Percentiles rank a stretch among this genome's conserved stretches.
Evolutionary conservation across 1,140 invertebrate species (phyloP).

Genomic region (Caenorhabditis latens): DNA sequence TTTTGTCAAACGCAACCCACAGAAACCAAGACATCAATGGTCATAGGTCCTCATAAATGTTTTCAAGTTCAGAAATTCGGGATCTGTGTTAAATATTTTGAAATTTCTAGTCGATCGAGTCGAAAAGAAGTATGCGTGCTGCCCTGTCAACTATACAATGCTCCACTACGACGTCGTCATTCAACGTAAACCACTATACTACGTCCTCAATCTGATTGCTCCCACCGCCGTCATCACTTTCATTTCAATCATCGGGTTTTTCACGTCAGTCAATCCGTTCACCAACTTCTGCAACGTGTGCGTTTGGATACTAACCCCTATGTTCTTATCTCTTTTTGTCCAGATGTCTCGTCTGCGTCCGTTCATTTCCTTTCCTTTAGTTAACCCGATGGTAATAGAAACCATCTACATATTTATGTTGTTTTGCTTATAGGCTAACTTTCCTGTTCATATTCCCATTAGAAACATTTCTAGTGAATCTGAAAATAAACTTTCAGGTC

Average conservation of each 20-base stretch:
- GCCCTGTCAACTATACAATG: slow-evolving; percentile 73
- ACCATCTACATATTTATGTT: not conserved
- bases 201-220: slow-evolving; percentile 73
- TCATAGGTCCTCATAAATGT: too few relatives aligned
- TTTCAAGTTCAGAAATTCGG: too few relatives aligned
- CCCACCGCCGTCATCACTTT: slow-evolving; percentile 74
- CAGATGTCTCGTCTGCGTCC: slow-evolving; percentile 40
- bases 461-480: not conserved
- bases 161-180: slow-evolving; percentile 73
- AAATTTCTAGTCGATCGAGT: slow-evolving; percentile 59
- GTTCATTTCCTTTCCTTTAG: not conserved
- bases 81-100: too few relatives aligned
- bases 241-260: slow-evolving; percentile 76
- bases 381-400: not conserved
- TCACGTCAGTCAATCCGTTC: slow-evolving; percentile 67
- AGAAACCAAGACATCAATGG: too few relatives aligned
- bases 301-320: slow-evolving; percentile 34
- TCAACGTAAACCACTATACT: slow-evolving; percentile 75
- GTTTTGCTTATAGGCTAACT: slow-evolving; percentile 19
- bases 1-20: too few relatives aligned
- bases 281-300: slow-evolving; percentile 49
- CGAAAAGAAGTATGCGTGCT: slow-evolving; percentile 69
- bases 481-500: slow-evolving; percentile 55
- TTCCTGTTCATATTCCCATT: not conserved
- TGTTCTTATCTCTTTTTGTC: not conserved